Percentiles rank a stretch among this genome's conserved stretches.
phyloP scores from a whole-genome alignment of 2,113 vertebrate species.

The Campylorhamphus procurvoides region DNA sequence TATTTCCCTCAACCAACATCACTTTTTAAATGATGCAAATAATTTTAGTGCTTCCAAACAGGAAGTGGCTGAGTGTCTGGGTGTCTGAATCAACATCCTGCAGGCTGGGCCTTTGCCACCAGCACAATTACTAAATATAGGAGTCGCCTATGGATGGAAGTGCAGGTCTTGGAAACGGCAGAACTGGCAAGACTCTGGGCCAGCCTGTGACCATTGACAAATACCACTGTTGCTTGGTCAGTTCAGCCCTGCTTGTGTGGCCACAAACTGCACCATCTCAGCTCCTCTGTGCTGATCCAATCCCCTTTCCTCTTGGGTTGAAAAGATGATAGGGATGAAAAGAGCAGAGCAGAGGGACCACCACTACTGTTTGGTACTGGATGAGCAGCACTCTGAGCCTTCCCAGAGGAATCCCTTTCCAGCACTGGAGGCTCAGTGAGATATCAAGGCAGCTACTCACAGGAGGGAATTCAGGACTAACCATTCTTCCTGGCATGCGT shows the following conservation, averaged over 20 bases:
- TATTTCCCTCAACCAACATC: slow-evolving; percentile 17
- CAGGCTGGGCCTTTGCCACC: slow-evolving; percentile 12
- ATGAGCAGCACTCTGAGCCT: not conserved
- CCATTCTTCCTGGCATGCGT: not conserved
- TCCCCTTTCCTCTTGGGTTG: not conserved
- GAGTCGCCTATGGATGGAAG: not conserved
- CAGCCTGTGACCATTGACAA: not conserved
- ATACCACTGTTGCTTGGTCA: not conserved
- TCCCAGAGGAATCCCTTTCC: not conserved
- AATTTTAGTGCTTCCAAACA: slow-evolving; percentile 64
- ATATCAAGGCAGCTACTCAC: not conserved
- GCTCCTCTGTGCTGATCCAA: not conserved
- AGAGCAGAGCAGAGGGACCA: not conserved
- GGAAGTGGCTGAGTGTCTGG: slow-evolving; percentile 62
- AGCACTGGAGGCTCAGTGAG: not conserved
- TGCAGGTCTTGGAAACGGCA: not conserved
- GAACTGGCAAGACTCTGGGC: not conserved
- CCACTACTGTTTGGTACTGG: not conserved
- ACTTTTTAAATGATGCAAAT: slow-evolving; percentile 47
- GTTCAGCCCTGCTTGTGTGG: not conserved
- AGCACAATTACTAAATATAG: slow-evolving; percentile 19
- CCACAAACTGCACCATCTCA: not conserved
- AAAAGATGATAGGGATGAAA: not conserved
- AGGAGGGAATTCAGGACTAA: not conserved
- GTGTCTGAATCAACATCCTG: slow-evolving; percentile 70